A percentile compares a stretch with the other conserved stretches of the same genome.
Evolutionary conservation across 2,888 invertebrate species (phyloP).

Genomic region (Dermolepida albohirtum): DNA sequence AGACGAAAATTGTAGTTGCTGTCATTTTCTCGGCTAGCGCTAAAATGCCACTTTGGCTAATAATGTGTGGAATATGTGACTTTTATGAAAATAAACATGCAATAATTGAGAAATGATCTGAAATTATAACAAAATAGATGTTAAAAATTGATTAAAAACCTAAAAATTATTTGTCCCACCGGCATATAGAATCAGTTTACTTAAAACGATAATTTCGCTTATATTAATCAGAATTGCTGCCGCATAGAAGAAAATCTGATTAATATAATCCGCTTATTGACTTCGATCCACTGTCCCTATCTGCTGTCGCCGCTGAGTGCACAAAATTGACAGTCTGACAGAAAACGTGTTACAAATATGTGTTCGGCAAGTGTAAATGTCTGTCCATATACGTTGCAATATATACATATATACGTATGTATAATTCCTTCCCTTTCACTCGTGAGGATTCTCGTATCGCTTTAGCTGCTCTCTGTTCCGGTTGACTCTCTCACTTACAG

Average conservation of each 20-base stretch:
- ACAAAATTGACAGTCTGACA: slow-evolving; percentile 31
- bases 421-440: not conserved
- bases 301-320: slow-evolving; percentile 1
- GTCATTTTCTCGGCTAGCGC: too few relatives aligned
- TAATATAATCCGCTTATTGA: slow-evolving; percentile 32
- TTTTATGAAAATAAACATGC: too few relatives aligned
- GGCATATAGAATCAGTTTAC: too few relatives aligned
- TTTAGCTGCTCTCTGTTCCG: slow-evolving; percentile 2
- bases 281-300: slow-evolving; percentile 4
- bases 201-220: too few relatives aligned
- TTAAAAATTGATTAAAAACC: too few relatives aligned
- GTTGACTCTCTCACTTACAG: slow-evolving; percentile 23
- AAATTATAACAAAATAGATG: too few relatives aligned
- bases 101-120: too few relatives aligned
- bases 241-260: slow-evolving; percentile 23
- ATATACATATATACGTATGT: not conserved
- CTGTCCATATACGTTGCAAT: slow-evolving; percentile 1
- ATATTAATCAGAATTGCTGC: not conserved
- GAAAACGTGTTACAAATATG: slow-evolving; percentile 28
- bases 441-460: not conserved
- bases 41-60: too few relatives aligned
- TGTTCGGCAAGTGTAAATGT: slow-evolving; percentile 27
- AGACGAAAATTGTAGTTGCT: too few relatives aligned
- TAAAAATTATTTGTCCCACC: too few relatives aligned
- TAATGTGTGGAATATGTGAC: too few relatives aligned